Conservation (phyloP, 2,888 invertebrate genomes). For the Entomobrya proxima region DNA sequence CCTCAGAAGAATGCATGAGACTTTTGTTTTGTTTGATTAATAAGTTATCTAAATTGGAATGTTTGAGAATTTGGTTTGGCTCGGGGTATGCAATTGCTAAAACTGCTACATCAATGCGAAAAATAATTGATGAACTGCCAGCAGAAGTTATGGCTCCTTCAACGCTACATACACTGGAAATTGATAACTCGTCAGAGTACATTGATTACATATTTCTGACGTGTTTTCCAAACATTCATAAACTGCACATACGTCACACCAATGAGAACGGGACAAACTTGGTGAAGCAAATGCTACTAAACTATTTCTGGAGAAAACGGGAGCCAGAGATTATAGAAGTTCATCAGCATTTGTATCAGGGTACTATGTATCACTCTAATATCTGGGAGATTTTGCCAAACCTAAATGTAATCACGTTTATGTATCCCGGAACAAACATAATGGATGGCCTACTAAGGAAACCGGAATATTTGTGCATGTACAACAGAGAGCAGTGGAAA, state of each 20-base stretch:
- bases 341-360: background rate
- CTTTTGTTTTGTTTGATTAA: background rate
- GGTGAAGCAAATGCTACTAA: background rate
- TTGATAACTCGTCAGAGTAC: background rate
- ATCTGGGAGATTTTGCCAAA: background rate
- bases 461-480: background rate
- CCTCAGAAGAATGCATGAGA: background rate
- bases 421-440: background rate
- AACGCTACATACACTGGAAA: background rate
- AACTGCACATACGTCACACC: background rate
- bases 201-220: background rate
- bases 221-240: background rate
- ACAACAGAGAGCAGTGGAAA: background rate
- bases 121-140: background rate
- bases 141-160: background rate
- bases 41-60: background rate
- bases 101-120: background rate
- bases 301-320: background rate
- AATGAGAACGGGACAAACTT: background rate
- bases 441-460: background rate
- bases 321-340: background rate
- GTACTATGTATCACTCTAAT: background rate
- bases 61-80: background rate
- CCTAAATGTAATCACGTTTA: background rate
- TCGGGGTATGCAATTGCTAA: background rate